These are phyloP conservation scores for Drosophila tani DNA, from an alignment of 1,140 invertebrate species.

Conservation along the genomic window DNA sequence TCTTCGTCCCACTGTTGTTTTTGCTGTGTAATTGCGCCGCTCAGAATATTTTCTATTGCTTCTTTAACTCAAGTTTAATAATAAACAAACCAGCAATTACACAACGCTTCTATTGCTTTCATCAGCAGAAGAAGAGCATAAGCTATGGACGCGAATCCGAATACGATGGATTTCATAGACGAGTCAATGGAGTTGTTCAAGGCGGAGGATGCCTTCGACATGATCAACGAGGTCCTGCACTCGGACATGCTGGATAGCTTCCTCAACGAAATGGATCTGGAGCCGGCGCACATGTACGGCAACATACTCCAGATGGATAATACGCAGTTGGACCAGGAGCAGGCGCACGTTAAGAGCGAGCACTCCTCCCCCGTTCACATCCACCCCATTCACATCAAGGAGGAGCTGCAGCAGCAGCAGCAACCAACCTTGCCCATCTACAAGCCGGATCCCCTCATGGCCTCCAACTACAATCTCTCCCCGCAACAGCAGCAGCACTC, in stretches of 20 bases:
- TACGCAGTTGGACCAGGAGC: constrained; percentile 4
- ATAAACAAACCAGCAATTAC: constrained; percentile 63
- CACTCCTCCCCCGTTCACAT: constrained; percentile 61
- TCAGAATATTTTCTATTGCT: constrained; percentile 20
- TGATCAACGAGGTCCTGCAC: constrained; percentile 77
- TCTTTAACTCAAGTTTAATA: constrained; percentile 47
- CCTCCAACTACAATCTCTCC: constrained; percentile 54
- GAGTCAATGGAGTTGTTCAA: constrained; percentile 73
- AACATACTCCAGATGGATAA: constrained; percentile 53
- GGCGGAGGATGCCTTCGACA: constrained; percentile 73
- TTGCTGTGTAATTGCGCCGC: constrained; percentile 63
- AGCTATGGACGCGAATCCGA: constrained; percentile 43
- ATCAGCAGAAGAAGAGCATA: constrained; percentile 31
- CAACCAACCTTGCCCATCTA: constrained; percentile 38
- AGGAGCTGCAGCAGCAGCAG: constrained; percentile 50
- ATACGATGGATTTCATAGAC: constrained; percentile 58
- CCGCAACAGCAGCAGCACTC: constrained; percentile 18
- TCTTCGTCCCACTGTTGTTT: constrained; percentile 32
- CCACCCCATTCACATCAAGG: constrained; percentile 61
- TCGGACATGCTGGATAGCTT: constrained; percentile 76
- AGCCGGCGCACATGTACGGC: constrained; percentile 49
- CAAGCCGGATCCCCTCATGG: constrained; percentile 70
- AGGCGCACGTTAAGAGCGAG: constrained; percentile 56
- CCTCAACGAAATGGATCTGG: constrained; percentile 69
- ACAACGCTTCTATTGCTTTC: constrained; percentile 25